phyloP scores from a whole-genome alignment of 2,113 vertebrate genomes.

The Scortum barcoo region DNA sequence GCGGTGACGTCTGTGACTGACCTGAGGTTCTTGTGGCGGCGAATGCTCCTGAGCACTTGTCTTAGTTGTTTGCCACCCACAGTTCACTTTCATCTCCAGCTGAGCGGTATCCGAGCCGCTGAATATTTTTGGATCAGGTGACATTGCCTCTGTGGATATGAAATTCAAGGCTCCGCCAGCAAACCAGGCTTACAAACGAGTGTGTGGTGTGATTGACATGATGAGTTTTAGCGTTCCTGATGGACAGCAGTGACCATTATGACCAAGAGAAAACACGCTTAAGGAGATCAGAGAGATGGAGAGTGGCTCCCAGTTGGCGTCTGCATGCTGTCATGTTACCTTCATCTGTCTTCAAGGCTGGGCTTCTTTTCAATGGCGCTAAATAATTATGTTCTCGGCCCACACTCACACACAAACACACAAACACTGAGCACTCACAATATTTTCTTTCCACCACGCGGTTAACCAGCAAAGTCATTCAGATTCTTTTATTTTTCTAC shows the following conservation, averaged over 20 bases:
- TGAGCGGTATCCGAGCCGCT: conserved; percentile 9
- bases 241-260: conserved; percentile 42
- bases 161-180: no score
- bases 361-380: conserved; percentile 20
- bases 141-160: conserved; percentile 14
- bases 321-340: conserved; percentile 45
- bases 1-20: not conserved
- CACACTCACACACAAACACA: not conserved
- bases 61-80: not conserved
- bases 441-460: not conserved
- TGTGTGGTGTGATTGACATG: conserved; percentile 17
- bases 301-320: conserved; percentile 48
- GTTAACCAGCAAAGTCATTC: conserved; percentile 17
- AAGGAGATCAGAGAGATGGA: conserved; percentile 32
- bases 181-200: not conserved
- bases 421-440: not conserved
- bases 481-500: conserved; percentile 77
- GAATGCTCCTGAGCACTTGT: not conserved
- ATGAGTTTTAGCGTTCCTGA: conserved; percentile 35
- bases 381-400: conserved; percentile 37
- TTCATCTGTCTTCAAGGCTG: conserved; percentile 38
- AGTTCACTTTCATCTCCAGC: conserved; percentile 8
- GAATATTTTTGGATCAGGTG: conserved; percentile 26
- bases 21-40: not conserved
- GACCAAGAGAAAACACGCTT: conserved; percentile 28